These are phyloP conservation scores for Carcharodon carcharias DNA, from an alignment of 2,797 vertebrate species.

Conservation along the genomic window DNA sequence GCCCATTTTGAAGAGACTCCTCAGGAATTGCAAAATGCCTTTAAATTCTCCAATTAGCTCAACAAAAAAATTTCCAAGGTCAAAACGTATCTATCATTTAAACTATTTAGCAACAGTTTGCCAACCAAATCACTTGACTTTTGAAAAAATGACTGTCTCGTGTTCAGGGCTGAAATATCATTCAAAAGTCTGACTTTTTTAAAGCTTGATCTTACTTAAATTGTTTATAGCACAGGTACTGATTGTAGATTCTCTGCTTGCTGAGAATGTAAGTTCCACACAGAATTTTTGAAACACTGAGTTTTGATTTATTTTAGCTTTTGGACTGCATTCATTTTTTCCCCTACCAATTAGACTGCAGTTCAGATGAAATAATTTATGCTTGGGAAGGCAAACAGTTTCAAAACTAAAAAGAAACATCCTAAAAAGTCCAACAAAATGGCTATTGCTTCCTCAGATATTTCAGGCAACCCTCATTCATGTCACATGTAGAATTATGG, in stretches of 20 bases:
- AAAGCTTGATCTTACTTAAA: not conserved
- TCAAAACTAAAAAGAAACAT: not conserved
- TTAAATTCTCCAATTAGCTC: not conserved
- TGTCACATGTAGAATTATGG: not conserved
- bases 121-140: not conserved
- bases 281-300: not conserved
- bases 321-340: not conserved
- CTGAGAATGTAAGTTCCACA: not conserved
- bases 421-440: not conserved
- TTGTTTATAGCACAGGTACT: not conserved
- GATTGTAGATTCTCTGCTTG: not conserved
- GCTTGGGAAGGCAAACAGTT: not conserved
- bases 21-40: not conserved
- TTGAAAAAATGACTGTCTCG: not conserved
- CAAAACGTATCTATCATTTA: not conserved
- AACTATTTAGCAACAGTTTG: not conserved
- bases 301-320: not conserved
- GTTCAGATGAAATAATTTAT: not conserved
- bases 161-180: not conserved
- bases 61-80: not conserved
- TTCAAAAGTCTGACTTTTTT: not conserved
- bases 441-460: not conserved
- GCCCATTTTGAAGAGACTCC: not conserved
- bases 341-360: not conserved
- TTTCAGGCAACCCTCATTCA: not conserved